phyloP scores from a whole-genome alignment of 2,113 vertebrate genomes.

The Eolophus roseicapilla region DNA sequence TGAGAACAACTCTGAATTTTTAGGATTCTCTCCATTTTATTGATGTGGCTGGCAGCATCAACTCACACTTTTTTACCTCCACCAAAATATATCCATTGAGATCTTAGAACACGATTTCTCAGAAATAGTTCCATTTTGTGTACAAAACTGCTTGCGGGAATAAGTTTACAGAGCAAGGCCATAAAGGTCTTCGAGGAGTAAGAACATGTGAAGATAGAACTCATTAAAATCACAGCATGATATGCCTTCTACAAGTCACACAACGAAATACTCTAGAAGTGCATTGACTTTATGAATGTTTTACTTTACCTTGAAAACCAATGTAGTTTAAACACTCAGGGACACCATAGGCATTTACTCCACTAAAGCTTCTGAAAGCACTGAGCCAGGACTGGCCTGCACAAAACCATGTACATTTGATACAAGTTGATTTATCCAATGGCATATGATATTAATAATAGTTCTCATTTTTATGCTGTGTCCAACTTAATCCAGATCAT shows the following conservation, averaged over 20 bases:
- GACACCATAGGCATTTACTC: background rate
- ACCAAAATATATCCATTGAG: background rate
- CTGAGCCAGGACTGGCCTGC: background rate
- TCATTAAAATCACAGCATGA: slow-evolving; percentile 48
- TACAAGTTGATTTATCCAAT: background rate
- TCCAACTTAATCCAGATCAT: background rate
- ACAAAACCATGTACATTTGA: background rate
- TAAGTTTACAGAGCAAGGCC: slow-evolving; percentile 7
- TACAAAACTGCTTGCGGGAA: background rate
- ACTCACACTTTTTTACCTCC: background rate
- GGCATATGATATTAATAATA: background rate
- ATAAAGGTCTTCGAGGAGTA: background rate
- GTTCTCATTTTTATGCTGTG: background rate
- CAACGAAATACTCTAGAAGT: slow-evolving; percentile 14
- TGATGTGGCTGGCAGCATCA: background rate
- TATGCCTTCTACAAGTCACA: background rate
- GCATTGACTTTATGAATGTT: background rate
- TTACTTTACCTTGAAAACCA: background rate
- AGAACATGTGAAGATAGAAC: slow-evolving; percentile 4
- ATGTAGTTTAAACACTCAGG: background rate
- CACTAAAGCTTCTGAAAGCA: background rate
- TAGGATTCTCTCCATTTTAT: background rate
- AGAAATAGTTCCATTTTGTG: background rate
- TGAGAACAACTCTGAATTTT: background rate
- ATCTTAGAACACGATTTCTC: background rate